Base-by-base conservation (phyloP, 2,113 vertebrate species). In the Hydropotes inermis region DNA sequence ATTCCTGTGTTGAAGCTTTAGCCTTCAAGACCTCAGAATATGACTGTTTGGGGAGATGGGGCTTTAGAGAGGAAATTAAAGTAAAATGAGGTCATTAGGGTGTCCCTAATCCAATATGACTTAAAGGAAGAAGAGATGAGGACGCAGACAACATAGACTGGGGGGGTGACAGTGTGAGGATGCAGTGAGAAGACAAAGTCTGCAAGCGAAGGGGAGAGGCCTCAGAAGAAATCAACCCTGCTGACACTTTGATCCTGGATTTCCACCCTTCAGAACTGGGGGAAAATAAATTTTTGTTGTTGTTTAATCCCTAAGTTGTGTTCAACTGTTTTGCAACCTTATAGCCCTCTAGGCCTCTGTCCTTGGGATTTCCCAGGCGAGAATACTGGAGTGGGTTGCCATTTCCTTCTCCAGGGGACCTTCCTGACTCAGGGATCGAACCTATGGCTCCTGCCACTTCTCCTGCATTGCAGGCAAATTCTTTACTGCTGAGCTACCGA, bases 131-230 rank as follows among this genome's bases (percentile, higher is more conserved):
- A 30, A 19, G 76, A 33, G 47, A 55, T 67, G 5, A 43, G 86
- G 90, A 5, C 27, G 28, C 7, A 39, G 27, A 10, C 7, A 3
- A 0, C 45, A 2, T 19, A 11, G 58, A 12, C 17, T 21, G 11
- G 16, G 47, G 5, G 7, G 11, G 30, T n/a, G 47, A 10, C 3
- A 4, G 78, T 4, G 25, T 50, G 27, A 64, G 54, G 39, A 57
- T 9, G 1, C 74, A 47, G 58, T 10, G 76, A 81, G 45, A 39
- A 21, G 57, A 16, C 25, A 5, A 43, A 13, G 12, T 43, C 58
- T 33, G 8, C 12, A 67, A 11, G 28, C 58, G 13, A 43, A 7
- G n/a, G 27, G 39, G 27, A 43, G 45, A 67, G 78, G n/a, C 30
- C 60, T 83, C 47, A 0, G n/a, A 43, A 92, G 78, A 67, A 25